These are phyloP conservation scores for Hippopotamus amphibius DNA, from an alignment of 2,113 vertebrate species.

Conservation along the genomic window DNA sequence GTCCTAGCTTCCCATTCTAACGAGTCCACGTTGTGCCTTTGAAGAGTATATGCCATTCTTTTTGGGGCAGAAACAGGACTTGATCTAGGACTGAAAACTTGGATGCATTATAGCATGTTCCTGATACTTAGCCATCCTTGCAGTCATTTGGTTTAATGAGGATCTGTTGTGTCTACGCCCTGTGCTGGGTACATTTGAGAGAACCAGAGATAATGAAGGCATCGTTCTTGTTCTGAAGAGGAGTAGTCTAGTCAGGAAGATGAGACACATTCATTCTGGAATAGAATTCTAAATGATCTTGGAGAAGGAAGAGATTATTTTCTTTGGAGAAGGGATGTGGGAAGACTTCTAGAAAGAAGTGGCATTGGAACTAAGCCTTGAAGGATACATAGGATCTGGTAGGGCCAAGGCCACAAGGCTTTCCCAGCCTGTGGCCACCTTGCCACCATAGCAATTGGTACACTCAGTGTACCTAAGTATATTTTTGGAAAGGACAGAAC, in stretches of 20 bases:
- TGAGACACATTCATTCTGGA: background rate
- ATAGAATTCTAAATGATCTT: background rate
- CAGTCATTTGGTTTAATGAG: background rate
- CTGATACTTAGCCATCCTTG: background rate
- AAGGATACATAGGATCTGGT: background rate
- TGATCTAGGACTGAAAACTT: background rate
- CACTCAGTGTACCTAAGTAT: fast-evolving
- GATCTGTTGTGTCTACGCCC: background rate
- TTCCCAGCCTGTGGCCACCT: background rate
- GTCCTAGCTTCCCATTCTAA: background rate
- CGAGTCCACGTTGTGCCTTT: background rate
- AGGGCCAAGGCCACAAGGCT: background rate
- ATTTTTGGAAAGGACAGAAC: background rate
- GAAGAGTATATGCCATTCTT: background rate
- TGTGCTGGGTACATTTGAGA: background rate
- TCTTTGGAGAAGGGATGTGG: background rate
- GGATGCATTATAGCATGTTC: background rate
- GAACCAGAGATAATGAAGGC: background rate
- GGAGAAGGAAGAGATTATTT: background rate
- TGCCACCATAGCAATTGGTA: background rate
- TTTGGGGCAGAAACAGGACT: background rate
- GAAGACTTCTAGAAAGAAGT: background rate
- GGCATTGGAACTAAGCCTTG: background rate
- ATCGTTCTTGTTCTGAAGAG: background rate
- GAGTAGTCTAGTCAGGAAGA: background rate